A percentile compares a stretch with the other conserved stretches of the same genome.
These are phyloP conservation scores for Gymnocephalus cernua DNA, from an alignment of 2,113 vertebrate genomes.

Conservation along the genomic window DNA sequence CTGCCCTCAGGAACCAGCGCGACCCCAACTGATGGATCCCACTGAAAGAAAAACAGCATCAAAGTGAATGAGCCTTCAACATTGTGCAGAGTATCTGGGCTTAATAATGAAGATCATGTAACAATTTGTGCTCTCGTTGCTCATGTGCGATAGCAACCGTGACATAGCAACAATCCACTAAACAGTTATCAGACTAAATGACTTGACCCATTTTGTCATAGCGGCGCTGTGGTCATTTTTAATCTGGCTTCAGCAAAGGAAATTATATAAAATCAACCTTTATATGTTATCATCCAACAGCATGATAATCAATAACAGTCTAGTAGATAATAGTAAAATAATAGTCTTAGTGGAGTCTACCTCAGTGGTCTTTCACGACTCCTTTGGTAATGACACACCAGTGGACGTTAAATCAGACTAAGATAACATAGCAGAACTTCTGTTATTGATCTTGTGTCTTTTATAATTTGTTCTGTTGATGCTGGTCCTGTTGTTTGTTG, in stretches of 20 bases:
- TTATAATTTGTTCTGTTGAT: not conserved
- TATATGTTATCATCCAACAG: not conserved
- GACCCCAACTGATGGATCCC: not conserved
- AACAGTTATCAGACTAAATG: fast-evolving
- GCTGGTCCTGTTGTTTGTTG: not conserved
- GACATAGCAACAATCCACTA: not conserved
- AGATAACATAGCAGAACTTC: not conserved
- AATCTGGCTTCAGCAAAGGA: not conserved
- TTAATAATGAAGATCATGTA: not conserved
- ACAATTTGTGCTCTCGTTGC: not conserved
- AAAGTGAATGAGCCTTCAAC: not conserved
- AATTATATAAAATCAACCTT: not conserved
- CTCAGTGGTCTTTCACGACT: not conserved
- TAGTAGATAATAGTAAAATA: too few species aligned
- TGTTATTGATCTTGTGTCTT: not conserved
- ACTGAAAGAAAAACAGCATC: not conserved
- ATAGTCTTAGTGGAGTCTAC: not conserved
- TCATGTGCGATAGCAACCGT: conserved; percentile 5
- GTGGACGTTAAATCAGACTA: not conserved
- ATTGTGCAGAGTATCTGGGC: not conserved
- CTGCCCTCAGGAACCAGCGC: not conserved
- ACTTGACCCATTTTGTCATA: not conserved
- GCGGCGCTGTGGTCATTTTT: not conserved
- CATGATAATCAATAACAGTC: not conserved
- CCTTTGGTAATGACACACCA: not conserved